Evolutionary conservation across 2,888 invertebrate genomes (phyloP).

Genomic region (Crepidodera aurea): DNA sequence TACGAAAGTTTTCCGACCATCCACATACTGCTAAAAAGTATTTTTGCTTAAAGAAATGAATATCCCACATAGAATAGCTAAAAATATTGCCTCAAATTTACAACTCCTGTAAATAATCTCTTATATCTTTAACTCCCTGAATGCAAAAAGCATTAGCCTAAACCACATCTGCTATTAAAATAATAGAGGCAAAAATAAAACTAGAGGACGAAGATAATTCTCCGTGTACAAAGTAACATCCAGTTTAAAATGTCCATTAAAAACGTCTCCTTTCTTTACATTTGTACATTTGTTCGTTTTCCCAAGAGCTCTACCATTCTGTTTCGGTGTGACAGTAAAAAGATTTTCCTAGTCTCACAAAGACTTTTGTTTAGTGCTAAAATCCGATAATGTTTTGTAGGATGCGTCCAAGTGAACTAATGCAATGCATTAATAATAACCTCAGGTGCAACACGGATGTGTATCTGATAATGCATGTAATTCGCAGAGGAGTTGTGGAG

Average conservation of each 20-base stretch:
- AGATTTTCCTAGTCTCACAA: conserved; percentile 2
- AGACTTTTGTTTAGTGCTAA: conserved; percentile 22
- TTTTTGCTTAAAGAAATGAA: no score
- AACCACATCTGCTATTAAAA: neutral
- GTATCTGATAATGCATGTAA: conserved; percentile 25
- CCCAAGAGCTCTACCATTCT: conserved; percentile 2
- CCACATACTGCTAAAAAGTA: no score
- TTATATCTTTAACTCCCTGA: no score
- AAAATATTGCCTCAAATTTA: no score
- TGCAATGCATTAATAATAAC: conserved; percentile 31
- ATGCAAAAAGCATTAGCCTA: no score
- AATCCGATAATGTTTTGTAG: conserved; percentile 18
- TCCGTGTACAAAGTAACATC: neutral
- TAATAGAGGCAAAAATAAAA: neutral
- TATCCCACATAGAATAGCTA: no score
- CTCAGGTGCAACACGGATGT: conserved; percentile 24
- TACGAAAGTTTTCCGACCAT: no score
- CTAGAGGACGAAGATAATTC: neutral
- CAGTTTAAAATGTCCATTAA: neutral
- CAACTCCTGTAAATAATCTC: no score
- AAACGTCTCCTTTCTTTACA: conserved; percentile 4
- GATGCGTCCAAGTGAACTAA: conserved; percentile 25
- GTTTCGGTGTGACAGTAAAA: conserved; percentile 9
- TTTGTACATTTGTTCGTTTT: conserved; percentile 7
- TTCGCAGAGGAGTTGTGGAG: conserved; percentile 21